Base-by-base conservation (phyloP, 2,888 invertebrate genomes). In the Molanna angustata region DNA sequence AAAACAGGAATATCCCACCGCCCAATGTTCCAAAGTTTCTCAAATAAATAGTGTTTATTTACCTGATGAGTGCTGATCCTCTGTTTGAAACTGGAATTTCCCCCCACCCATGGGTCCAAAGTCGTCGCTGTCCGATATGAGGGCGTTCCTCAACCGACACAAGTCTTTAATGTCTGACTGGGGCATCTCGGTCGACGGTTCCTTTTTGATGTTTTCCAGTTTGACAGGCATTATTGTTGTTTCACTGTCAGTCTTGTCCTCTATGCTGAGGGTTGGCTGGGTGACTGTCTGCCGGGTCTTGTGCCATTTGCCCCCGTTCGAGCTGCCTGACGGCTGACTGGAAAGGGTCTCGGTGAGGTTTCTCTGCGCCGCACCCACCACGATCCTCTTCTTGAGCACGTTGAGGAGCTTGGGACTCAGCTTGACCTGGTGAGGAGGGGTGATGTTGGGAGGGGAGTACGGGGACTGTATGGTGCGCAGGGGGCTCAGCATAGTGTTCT, bases 71-170 rank as follows among this genome's bases (percentile, higher is more conserved):
- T 82, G 80, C 70, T 88, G 88, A 69, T 88, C 87, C 66, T 86
- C 85, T 1, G 86, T 86, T 69, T 86, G 85, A 62, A 85, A 72
- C 64, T 86, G 83, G 69, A 84, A 82, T 63, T 80, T 79, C 32
- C 80, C 80, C 58, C 83, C 83, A 67, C 84, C 83, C 74, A 85
- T 83, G 47, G 86, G 85, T 55, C 85, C 88, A 66, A 88, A 83
- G 71, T 88, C 88, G 66, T 88, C 86, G 63, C 85, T 82, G 71
- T 88, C 86, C 54, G 84, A 82, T 57, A 90, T 82, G 59, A 91
- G 72, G 19, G 87, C 86, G 70, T 86, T 84, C 62, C 82, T 80
- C 62, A 84, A 72, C 39, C 81, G 71, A 1, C 76, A 72, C 3
- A 76, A 68, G 46, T 73, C 61, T 14, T 43, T 40, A 16, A 53